A percentile compares a stretch with the other conserved stretches of the same genome.
Conservation (phyloP, 2,888 invertebrate species). For the Drosophila borborema region DNA sequence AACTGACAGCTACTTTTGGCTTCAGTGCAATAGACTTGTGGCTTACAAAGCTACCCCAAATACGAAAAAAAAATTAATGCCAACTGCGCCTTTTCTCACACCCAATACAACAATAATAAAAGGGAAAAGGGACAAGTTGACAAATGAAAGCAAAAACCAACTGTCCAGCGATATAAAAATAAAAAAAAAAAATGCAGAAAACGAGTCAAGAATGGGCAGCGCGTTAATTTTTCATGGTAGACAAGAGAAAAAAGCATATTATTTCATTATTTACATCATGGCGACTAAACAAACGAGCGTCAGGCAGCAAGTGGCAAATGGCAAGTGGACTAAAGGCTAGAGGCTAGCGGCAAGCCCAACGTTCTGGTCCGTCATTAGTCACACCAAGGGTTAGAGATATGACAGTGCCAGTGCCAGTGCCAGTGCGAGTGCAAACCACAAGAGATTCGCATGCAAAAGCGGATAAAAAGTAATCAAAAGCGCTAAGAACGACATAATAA, state of each 20-base stretch:
- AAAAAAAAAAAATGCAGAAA: slow-evolving; percentile 33
- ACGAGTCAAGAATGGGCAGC: slow-evolving; percentile 57
- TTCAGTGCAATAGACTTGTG: slow-evolving; percentile 55
- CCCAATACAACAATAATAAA: slow-evolving; percentile 7
- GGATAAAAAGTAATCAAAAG: slow-evolving; percentile 81
- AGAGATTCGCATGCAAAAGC: slow-evolving; percentile 69
- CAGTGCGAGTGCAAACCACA: slow-evolving; percentile 31
- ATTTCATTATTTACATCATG: slow-evolving; percentile 78
- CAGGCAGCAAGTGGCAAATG: slow-evolving; percentile 21
- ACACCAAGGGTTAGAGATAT: slow-evolving; percentile 68
- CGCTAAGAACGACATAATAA: slow-evolving; percentile 79
- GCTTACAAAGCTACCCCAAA: slow-evolving; percentile 11
- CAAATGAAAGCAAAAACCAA: slow-evolving; percentile 77
- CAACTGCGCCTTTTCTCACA: slow-evolving; percentile 44
- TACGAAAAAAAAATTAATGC: slow-evolving; percentile 5
- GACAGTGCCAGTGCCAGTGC: slow-evolving; percentile 1
- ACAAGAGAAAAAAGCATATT: slow-evolving; percentile 75
- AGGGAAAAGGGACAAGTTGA: slow-evolving; percentile 46
- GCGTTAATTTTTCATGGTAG: slow-evolving; percentile 78
- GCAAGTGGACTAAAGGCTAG: slow-evolving; percentile 2
- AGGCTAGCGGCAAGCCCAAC: slow-evolving; percentile 4
- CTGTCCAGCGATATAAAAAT: slow-evolving; percentile 54
- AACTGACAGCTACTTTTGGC: slow-evolving; percentile 37
- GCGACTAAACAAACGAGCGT: slow-evolving; percentile 63
- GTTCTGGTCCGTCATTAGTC: slow-evolving; percentile 67